Conservation (phyloP, 2,113 vertebrate species). For the Colius striatus region DNA sequence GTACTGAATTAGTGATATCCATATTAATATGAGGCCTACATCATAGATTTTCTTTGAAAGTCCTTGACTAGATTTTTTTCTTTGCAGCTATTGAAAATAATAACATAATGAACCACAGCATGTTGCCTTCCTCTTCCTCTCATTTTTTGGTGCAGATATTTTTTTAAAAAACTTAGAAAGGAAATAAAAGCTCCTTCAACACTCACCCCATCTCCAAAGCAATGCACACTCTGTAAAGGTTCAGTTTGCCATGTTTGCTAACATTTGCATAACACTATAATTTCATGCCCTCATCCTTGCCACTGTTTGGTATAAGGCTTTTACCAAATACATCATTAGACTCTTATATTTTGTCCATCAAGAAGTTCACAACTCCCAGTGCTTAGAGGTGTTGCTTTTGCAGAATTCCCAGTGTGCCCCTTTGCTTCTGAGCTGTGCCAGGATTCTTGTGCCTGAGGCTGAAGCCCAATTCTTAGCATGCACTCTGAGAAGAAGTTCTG, state of each 20-base stretch:
- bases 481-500: not conserved
- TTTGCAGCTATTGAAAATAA: not conserved
- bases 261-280: not conserved
- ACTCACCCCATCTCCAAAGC: not conserved
- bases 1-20: not conserved
- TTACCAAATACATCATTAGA: not conserved
- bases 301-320: not conserved
- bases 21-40: not conserved
- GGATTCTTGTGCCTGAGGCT: not conserved
- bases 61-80: not conserved
- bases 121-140: not conserved
- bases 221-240: accelerated
- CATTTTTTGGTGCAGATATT: not conserved
- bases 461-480: not conserved
- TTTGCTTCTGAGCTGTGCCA: not conserved
- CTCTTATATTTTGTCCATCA: not conserved
- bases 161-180: not conserved
- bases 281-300: not conserved
- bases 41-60: not conserved
- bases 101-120: not conserved
- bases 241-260: not conserved
- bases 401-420: not conserved
- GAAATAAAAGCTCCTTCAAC: not conserved
- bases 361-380: not conserved
- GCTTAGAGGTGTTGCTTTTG: not conserved